Percentiles rank a stretch among this genome's conserved stretches.
These are phyloP conservation scores for Pseudomyrmex concolor DNA, from an alignment of 1,140 invertebrate species.

Conservation along the genomic window DNA sequence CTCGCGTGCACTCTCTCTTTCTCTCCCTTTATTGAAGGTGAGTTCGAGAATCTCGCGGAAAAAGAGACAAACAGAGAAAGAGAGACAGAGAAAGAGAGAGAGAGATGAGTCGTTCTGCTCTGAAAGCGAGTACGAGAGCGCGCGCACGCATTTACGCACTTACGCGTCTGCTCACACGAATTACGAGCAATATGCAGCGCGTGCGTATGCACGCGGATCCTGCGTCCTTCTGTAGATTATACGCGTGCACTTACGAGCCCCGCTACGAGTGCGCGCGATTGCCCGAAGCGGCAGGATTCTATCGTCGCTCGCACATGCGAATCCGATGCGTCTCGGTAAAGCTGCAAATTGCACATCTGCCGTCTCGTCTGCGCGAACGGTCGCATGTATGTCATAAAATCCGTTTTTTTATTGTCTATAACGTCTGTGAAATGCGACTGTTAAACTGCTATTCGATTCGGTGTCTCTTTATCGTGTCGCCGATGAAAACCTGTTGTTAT, in stretches of 20 bases:
- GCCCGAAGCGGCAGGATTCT: conserved; percentile 60
- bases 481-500: conserved; percentile 27
- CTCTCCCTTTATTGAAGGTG: neutral
- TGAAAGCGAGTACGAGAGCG: conserved; percentile 13
- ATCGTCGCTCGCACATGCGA: conserved; percentile 37
- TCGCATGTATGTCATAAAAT: conserved; percentile 38
- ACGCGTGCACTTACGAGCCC: conserved; percentile 52
- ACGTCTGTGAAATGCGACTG: conserved; percentile 31
- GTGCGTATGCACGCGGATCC: conserved; percentile 26
- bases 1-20: conserved; percentile 27
- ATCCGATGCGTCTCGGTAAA: conserved; percentile 42
- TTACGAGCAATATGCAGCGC: conserved; percentile 37
- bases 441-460: conserved; percentile 40
- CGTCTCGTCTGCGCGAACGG: conserved; percentile 44
- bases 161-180: conserved; percentile 13
- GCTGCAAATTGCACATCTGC: conserved; percentile 58
- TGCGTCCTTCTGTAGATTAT: conserved; percentile 48
- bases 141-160: conserved; percentile 44
- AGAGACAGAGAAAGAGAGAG: too few species aligned
- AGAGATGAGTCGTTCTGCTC: conserved; percentile 27
- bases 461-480: conserved; percentile 11
- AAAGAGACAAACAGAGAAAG: too few species aligned
- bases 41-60: neutral
- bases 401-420: conserved; percentile 42
- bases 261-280: conserved; percentile 8